Percentiles rank a stretch among this genome's conserved stretches.
Conservation (phyloP, 2,797 vertebrate genomes). For the Cyclura pinguis region DNA sequence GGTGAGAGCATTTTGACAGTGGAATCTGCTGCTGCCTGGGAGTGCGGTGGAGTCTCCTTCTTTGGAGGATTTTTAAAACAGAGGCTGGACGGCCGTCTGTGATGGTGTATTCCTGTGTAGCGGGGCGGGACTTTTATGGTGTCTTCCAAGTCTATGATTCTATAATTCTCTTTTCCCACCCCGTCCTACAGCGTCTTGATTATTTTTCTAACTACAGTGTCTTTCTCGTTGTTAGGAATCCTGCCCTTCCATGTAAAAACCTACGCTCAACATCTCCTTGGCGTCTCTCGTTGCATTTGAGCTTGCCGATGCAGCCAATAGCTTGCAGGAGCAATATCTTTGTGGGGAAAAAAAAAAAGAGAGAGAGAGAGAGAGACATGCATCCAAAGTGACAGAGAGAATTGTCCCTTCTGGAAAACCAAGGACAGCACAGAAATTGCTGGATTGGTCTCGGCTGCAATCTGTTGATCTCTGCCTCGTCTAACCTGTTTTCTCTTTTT, state of each 20-base stretch:
- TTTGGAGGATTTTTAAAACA: too few relatives aligned
- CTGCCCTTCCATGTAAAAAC: background rate
- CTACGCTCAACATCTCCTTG: background rate
- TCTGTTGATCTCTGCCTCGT: background rate
- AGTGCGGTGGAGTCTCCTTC: too few relatives aligned
- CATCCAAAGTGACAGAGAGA: background rate
- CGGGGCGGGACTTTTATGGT: too few relatives aligned
- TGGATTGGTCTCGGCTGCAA: fast-evolving
- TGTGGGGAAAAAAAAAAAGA: background rate
- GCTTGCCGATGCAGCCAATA: too few relatives aligned
- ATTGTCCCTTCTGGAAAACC: background rate
- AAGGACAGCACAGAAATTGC: background rate
- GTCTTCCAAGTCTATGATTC: too few relatives aligned
- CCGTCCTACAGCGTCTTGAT: background rate
- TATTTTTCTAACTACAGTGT: background rate
- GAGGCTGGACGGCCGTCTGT: too few relatives aligned
- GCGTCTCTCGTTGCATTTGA: too few relatives aligned
- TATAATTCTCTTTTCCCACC: background rate
- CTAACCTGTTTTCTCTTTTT: background rate
- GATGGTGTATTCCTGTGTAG: too few relatives aligned
- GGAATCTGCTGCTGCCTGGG: too few relatives aligned
- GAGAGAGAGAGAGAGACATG: background rate
- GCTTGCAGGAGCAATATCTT: background rate
- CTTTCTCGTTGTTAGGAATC: background rate
- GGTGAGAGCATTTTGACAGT: too few relatives aligned